These are phyloP conservation scores for Papilio glaucus DNA, from an alignment of 1,140 invertebrate genomes.

Conservation along the genomic window DNA sequence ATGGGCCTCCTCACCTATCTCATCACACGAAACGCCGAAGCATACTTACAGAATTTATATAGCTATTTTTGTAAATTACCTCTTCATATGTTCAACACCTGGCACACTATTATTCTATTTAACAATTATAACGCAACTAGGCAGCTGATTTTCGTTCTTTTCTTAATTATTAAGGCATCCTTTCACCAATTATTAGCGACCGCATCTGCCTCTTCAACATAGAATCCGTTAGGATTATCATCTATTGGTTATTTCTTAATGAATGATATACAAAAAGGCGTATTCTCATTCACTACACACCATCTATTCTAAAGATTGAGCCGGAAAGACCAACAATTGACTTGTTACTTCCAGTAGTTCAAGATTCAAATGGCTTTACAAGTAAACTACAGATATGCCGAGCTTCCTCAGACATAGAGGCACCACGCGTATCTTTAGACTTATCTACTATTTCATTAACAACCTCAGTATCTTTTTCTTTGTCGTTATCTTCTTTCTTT, in stretches of 20 bases:
- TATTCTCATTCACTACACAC: constrained; percentile 44
- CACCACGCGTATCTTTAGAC: constrained; percentile 57
- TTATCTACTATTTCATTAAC: constrained; percentile 66
- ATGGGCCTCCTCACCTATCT: too few species aligned
- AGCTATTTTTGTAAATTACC: not conserved
- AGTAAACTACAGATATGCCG: constrained; percentile 1
- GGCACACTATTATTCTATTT: not conserved
- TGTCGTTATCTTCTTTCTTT: constrained; percentile 46
- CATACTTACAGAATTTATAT: not conserved
- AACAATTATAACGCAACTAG: constrained; percentile 1
- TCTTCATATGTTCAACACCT: not conserved
- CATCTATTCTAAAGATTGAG: constrained; percentile 38
- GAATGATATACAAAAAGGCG: constrained; percentile 25
- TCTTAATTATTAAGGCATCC: constrained; percentile 3
- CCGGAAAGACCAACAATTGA: constrained; percentile 46
- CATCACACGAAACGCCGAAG: too few species aligned
- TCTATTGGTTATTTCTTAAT: constrained; percentile 14
- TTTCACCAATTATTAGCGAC: not conserved
- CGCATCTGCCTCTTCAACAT: constrained; percentile 7
- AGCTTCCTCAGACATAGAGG: constrained; percentile 57
- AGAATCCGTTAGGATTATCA: constrained; percentile 21
- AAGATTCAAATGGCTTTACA: constrained; percentile 13
- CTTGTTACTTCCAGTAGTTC: constrained; percentile 35
- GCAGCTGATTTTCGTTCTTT: not conserved
- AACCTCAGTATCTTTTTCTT: constrained; percentile 48